Evolutionary conservation across 2,797 vertebrate genomes (phyloP).

Genomic region (Mormyrops boulengeri): DNA sequence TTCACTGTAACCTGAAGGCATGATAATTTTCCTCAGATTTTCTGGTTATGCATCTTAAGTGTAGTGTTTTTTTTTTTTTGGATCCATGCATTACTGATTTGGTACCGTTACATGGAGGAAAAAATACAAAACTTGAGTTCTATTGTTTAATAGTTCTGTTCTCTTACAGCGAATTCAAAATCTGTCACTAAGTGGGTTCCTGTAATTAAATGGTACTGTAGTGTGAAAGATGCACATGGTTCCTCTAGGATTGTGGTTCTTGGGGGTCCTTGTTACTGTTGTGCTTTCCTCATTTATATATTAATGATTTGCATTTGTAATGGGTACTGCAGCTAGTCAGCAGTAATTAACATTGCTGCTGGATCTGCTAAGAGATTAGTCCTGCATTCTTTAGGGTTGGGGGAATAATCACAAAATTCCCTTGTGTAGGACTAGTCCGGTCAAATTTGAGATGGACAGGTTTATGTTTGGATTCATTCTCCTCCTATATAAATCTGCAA

Average conservation of each 20-base stretch:
- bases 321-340: background rate
- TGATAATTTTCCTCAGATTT: background rate
- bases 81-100: background rate
- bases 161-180: background rate
- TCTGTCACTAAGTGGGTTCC: background rate
- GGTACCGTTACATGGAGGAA: background rate
- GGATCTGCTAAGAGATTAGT: background rate
- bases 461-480: background rate
- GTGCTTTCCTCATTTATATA: background rate
- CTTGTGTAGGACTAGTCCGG: background rate
- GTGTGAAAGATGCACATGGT: background rate
- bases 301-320: background rate
- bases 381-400: background rate
- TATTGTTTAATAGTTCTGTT: background rate
- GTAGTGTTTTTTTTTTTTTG: background rate
- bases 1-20: background rate
- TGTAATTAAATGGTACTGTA: background rate
- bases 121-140: background rate
- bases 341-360: background rate
- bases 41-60: background rate
- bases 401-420: background rate
- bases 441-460: background rate
- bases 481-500: background rate
- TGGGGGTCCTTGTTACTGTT: background rate
- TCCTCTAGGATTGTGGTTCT: background rate